Percentiles rank a stretch among this genome's conserved stretches.
Evolutionary conservation across 2,113 vertebrate species (phyloP).

Genomic region (Epinephelus lanceolatus): DNA sequence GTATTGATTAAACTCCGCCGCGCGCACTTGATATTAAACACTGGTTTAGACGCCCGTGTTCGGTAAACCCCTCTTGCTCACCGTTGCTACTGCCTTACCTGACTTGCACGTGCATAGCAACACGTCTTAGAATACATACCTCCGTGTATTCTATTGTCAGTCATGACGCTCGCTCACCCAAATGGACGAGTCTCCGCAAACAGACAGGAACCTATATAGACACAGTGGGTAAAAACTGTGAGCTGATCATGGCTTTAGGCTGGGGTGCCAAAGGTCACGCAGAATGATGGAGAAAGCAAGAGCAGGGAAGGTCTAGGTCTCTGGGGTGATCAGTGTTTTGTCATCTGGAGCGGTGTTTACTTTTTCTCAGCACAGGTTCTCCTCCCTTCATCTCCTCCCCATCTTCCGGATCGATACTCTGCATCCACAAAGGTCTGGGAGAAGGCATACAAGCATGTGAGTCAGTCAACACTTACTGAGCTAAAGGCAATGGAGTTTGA

Average conservation of each 20-base stretch:
- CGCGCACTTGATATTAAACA: conserved; percentile 97
- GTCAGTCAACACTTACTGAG: conserved; percentile 67
- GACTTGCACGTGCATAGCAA: background rate
- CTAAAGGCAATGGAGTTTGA: conserved; percentile 67
- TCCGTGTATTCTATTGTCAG: background rate
- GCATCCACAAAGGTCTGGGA: conserved; percentile 83
- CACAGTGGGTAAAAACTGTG: conserved; percentile 24
- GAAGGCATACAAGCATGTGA: conserved; percentile 83
- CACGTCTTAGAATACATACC: conserved; percentile 15
- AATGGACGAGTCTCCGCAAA: background rate
- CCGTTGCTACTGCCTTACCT: conserved; percentile 21
- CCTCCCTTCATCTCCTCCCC: conserved; percentile 78
- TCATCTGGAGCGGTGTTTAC: conserved; percentile 94
- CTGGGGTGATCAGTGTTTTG: conserved; percentile 91
- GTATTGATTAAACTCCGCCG: conserved; percentile 98
- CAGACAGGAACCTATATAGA: conserved; percentile 21
- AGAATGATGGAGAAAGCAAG: conserved; percentile 70
- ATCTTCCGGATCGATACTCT: conserved; percentile 87
- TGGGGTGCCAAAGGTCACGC: conserved; percentile 65
- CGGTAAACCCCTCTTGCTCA: conserved; percentile 46
- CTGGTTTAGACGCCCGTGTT: conserved; percentile 87
- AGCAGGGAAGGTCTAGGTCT: conserved; percentile 82
- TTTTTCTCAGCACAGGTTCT: conserved; percentile 80
- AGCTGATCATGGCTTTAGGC: conserved; percentile 55
- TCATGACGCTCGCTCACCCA: background rate